Conservation (phyloP, 1,140 invertebrate species). For the Habropoda laboriosa region DNA sequence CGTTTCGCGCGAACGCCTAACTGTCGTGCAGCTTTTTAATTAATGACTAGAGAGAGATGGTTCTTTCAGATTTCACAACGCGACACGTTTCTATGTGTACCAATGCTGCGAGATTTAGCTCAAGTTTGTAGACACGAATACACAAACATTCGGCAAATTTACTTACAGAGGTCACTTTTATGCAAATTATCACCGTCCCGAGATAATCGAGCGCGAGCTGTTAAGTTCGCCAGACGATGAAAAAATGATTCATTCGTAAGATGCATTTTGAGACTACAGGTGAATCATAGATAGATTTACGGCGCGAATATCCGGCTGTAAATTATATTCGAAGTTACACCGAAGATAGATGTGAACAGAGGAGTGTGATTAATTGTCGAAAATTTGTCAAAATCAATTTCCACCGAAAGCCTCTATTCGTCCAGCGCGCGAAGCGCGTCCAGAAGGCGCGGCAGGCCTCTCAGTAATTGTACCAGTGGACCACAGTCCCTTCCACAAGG, state of each 20-base stretch:
- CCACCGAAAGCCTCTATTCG: too few relatives aligned
- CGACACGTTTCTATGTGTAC: too few relatives aligned
- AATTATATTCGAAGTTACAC: neutral
- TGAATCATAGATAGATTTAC: neutral
- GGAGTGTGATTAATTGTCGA: neutral
- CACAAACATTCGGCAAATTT: neutral
- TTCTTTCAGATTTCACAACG: neutral
- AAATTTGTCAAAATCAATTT: neutral
- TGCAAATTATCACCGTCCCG: neutral
- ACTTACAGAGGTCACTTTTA: neutral
- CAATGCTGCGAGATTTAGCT: neutral
- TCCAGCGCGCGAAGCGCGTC: too few relatives aligned
- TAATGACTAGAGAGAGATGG: neutral
- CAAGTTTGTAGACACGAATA: neutral
- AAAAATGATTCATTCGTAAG: neutral
- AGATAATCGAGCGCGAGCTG: too few relatives aligned
- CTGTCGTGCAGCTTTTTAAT: neutral
- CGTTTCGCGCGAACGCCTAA: neutral
- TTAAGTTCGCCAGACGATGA: neutral
- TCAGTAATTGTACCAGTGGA: accelerated
- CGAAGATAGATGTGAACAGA: neutral
- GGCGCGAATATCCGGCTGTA: neutral
- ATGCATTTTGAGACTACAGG: too few relatives aligned
- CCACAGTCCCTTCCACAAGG: too few relatives aligned
- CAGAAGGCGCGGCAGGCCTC: too few relatives aligned